phyloP scores from a whole-genome alignment of 37 sponge, comb jelly and placozoan species.

The Oscarella lobularis region DNA sequence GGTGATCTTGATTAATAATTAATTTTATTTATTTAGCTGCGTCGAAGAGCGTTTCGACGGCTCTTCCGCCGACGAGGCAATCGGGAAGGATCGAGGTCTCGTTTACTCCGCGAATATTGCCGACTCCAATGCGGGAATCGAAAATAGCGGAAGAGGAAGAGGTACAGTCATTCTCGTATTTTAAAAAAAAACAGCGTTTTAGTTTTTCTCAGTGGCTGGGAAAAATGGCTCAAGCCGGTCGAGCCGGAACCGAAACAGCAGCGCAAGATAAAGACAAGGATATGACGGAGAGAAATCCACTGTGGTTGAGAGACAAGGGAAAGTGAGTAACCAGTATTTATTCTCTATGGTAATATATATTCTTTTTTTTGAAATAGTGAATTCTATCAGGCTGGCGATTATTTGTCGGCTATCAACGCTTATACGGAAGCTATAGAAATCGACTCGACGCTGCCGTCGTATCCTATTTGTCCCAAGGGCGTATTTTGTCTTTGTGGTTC shows the following conservation, averaged over 20 bases:
- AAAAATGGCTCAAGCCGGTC: slow-evolving; percentile 79
- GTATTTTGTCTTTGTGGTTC: not conserved
- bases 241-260: slow-evolving; percentile 17
- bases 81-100: slow-evolving; percentile 53
- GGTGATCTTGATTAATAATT: no score
- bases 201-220: slow-evolving; percentile 52
- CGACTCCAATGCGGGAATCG: slow-evolving; percentile 90
- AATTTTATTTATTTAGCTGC: not conserved
- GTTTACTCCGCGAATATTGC: slow-evolving; percentile 84
- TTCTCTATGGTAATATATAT: not conserved
- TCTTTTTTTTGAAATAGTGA: slow-evolving; percentile 5
- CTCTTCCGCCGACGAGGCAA: slow-evolving; percentile 27
- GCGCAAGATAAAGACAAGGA: slow-evolving; percentile 24
- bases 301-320: slow-evolving; percentile 88
- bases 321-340: slow-evolving; percentile 10
- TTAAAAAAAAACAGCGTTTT: not conserved
- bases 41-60: slow-evolving; percentile 25
- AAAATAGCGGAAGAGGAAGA: slow-evolving; percentile 1
- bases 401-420: slow-evolving; percentile 78
- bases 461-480: not conserved
- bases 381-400: slow-evolving; percentile 74
- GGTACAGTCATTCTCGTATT: not conserved
- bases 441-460: not conserved
- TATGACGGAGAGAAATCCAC: slow-evolving; percentile 74
- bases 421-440: slow-evolving; percentile 63